A percentile compares a stretch with the other conserved stretches of the same genome.
phyloP scores from a whole-genome alignment of 1,140 invertebrate genomes.

The Habropoda laboriosa region DNA sequence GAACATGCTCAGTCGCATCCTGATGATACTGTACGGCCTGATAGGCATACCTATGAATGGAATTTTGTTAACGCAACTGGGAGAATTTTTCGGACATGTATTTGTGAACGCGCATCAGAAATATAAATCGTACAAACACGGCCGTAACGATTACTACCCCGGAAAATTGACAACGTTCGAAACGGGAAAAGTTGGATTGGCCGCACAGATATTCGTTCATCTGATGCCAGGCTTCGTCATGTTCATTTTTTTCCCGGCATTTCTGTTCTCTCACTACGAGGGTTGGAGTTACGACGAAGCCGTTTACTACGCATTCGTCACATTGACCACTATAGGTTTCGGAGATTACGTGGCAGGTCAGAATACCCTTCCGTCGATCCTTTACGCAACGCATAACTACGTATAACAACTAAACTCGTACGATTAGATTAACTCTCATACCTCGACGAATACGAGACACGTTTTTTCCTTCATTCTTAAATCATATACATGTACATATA shows the following conservation, averaged over 20 bases:
- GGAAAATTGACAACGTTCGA: slow-evolving; percentile 78
- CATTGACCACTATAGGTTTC: slow-evolving; percentile 96
- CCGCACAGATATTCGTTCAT: slow-evolving; percentile 90
- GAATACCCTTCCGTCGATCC: neutral
- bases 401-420: neutral
- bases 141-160: slow-evolving; percentile 77
- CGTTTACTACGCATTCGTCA: slow-evolving; percentile 96
- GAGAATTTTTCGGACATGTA: slow-evolving; percentile 91
- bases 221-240: slow-evolving; percentile 92
- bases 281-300: slow-evolving; percentile 94
- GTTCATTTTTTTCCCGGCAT: slow-evolving; percentile 96
- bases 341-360: slow-evolving; percentile 95
- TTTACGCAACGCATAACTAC: no score
- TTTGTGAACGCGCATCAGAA: slow-evolving; percentile 88
- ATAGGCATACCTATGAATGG: slow-evolving; percentile 98
- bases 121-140: slow-evolving; percentile 88
- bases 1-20: slow-evolving; percentile 89
- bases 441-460: no score
- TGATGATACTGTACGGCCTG: slow-evolving; percentile 96
- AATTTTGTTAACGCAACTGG: slow-evolving; percentile 90
- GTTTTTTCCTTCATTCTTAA: neutral
- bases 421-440: neutral
- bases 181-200: slow-evolving; percentile 86
- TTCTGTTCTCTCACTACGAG: slow-evolving; percentile 93
- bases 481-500: neutral